Percentiles rank a stretch among this genome's conserved stretches.
Conservation (phyloP, 2,888 invertebrate species). For the Aphodius sticticus region DNA sequence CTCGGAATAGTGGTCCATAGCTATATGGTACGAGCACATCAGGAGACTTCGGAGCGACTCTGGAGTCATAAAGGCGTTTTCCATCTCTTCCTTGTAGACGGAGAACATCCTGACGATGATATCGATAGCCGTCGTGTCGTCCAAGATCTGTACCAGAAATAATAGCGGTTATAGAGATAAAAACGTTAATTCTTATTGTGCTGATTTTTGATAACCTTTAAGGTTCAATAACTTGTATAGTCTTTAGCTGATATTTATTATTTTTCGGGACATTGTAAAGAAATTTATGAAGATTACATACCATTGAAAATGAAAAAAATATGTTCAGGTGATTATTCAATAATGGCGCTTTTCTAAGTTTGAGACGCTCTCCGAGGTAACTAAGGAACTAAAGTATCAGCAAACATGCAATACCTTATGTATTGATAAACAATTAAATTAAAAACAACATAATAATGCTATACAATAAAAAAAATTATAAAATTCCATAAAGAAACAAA, state of each 20-base stretch:
- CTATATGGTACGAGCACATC: conserved; percentile 78
- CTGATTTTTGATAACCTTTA: no score
- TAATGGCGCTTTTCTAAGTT: no score
- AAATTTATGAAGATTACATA: no score
- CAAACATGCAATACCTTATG: no score
- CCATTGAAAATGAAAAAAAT: no score
- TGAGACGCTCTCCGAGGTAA: no score
- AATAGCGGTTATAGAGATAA: not conserved
- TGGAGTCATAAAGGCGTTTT: conserved; percentile 68
- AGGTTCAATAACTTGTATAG: no score
- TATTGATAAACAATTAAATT: no score
- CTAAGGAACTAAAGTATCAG: no score
- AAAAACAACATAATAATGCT: not conserved
- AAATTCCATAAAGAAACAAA: not conserved
- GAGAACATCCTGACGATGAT: conserved; percentile 72
- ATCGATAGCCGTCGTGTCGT: conserved; percentile 68
- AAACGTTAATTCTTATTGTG: not conserved
- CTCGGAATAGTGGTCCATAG: conserved; percentile 81
- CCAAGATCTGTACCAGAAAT: conserved; percentile 57
- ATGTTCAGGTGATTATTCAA: no score
- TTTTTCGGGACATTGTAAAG: no score
- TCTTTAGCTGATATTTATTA: no score
- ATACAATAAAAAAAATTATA: not conserved
- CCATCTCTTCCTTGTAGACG: conserved; percentile 60
- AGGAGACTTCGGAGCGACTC: conserved; percentile 72